phyloP scores from a whole-genome alignment of 2,888 invertebrate species.

The Belgica antarctica region DNA sequence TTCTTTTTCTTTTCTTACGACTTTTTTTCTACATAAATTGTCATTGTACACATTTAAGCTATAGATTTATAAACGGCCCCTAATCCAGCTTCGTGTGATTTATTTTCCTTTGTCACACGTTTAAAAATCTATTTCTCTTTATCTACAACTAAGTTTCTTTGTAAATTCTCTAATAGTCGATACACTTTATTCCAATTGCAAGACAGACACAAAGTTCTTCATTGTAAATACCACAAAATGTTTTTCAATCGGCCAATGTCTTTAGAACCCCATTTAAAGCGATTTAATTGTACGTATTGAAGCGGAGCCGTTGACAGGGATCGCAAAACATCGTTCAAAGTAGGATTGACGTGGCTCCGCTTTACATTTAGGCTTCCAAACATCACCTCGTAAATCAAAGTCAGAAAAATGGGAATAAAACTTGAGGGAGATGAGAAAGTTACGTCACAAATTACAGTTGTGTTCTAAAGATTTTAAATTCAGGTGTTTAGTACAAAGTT shows the following conservation, averaged over 20 bases:
- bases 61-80: background rate
- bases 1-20: background rate
- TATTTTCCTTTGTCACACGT: background rate
- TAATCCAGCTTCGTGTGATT: background rate
- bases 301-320: background rate
- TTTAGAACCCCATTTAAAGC: background rate
- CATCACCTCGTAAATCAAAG: no score
- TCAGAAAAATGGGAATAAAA: no score
- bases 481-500: no score
- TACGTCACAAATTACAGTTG: no score
- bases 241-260: background rate
- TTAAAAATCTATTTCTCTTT: background rate
- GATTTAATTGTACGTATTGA: background rate
- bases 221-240: background rate
- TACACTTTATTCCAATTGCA: background rate
- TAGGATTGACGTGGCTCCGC: background rate
- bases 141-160: background rate
- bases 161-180: background rate
- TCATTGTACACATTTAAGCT: slow-evolving; percentile 6
- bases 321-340: background rate
- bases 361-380: slow-evolving; percentile 8
- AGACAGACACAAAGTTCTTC: background rate
- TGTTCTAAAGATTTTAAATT: no score
- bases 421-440: no score
- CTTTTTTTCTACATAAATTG: background rate